A percentile compares a stretch with the other conserved stretches of the same genome.
Evolutionary conservation across 2,797 vertebrate genomes (phyloP).

Genomic region (Urocyon cinereoargenteus): DNA sequence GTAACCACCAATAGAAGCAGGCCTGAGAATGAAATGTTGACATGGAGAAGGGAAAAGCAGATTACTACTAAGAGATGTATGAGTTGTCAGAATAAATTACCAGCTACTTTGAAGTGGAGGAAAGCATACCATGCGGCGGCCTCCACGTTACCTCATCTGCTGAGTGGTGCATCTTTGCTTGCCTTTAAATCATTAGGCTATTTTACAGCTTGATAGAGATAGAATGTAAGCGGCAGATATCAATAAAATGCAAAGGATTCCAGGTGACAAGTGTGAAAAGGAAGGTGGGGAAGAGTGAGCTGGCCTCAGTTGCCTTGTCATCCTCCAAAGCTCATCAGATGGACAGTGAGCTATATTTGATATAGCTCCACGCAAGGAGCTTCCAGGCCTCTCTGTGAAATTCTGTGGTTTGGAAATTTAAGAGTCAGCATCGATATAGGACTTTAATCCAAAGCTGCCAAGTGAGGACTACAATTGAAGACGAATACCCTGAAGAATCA

Average conservation of each 20-base stretch:
- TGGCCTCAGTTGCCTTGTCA: background rate
- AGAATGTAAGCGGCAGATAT: background rate
- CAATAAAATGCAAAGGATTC: background rate
- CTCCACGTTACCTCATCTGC: rapidly evolving
- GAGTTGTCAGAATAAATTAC: background rate
- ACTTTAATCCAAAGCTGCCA: background rate
- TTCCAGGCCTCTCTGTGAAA: background rate
- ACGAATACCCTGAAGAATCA: background rate
- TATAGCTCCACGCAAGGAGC: background rate
- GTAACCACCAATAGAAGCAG: background rate
- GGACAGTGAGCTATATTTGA: background rate
- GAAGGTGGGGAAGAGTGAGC: background rate
- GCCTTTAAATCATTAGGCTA: background rate
- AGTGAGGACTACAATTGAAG: background rate
- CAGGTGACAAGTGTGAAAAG: background rate
- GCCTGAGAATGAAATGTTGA: background rate
- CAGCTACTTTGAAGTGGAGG: background rate
- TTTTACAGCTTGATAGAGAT: background rate
- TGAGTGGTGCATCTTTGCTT: background rate
- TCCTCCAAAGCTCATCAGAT: background rate
- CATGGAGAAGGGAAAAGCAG: background rate
- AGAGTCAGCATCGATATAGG: background rate
- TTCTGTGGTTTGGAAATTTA: background rate
- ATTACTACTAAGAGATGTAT: background rate
- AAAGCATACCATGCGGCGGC: background rate